phyloP scores from a whole-genome alignment of 2,888 invertebrate genomes.

The Adelognathus sp. region DNA sequence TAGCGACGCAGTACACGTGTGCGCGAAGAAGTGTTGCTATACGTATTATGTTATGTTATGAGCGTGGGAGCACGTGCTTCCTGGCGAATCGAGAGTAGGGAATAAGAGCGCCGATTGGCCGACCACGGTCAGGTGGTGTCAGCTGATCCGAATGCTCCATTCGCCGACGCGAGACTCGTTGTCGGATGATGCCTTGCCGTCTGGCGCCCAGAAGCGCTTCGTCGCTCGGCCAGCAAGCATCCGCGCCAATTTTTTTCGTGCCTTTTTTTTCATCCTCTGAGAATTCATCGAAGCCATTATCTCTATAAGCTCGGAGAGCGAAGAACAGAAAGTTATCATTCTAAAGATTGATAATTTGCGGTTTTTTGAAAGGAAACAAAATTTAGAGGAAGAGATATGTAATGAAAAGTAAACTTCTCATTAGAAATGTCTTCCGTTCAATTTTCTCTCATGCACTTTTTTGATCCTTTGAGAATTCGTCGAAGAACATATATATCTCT shows the following conservation, averaged over 20 bases:
- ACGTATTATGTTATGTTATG: background rate
- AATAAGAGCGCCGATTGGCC: constrained; percentile 35
- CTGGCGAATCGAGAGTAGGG: constrained; percentile 1
- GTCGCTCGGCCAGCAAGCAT: background rate
- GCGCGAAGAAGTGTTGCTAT: background rate
- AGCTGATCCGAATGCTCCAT: constrained; percentile 27
- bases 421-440: too few relatives aligned
- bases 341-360: too few relatives aligned
- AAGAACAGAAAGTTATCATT: background rate
- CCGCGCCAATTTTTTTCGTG: background rate
- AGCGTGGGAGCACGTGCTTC: constrained; percentile 30
- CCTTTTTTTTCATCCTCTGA: background rate
- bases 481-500: too few relatives aligned
- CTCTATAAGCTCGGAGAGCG: background rate
- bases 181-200: too few relatives aligned
- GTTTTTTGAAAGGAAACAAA: too few relatives aligned
- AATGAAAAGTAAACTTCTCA: too few relatives aligned
- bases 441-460: too few relatives aligned
- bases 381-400: too few relatives aligned
- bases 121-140: constrained; percentile 43
- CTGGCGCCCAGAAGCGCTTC: background rate
- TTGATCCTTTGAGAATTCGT: too few relatives aligned
- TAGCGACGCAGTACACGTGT: background rate
- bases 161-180: background rate
- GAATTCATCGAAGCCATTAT: background rate